phyloP scores from a whole-genome alignment of 2,113 vertebrate species.

The Phylloscopus trochilus region DNA sequence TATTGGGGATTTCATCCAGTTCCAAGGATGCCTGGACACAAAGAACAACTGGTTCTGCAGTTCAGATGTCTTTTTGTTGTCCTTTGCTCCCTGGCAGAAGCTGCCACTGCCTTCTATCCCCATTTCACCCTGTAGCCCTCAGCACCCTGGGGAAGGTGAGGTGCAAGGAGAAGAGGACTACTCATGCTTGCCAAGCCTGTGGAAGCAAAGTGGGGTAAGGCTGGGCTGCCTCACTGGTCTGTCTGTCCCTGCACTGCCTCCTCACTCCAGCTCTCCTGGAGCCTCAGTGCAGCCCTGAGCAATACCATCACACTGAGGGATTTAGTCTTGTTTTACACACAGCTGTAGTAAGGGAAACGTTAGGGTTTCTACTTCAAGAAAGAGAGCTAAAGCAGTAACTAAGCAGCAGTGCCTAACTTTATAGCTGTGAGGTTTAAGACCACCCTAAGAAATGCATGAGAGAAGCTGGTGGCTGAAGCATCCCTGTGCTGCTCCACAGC shows the following conservation, averaged over 20 bases:
- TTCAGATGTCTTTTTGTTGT: neutral
- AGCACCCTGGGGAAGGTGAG: neutral
- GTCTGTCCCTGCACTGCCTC: neutral
- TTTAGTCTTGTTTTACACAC: neutral
- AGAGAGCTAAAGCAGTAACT: neutral
- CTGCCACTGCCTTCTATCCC: neutral
- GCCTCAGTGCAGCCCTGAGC: neutral
- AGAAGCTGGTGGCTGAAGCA: neutral
- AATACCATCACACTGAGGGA: neutral
- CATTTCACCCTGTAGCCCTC: neutral
- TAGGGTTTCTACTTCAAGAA: neutral
- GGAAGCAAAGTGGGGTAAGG: neutral
- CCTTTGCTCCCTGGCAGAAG: neutral
- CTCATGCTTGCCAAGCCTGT: neutral
- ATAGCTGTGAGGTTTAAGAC: neutral
- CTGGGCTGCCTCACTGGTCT: neutral
- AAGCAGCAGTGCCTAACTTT: neutral
- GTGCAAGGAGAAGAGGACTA: neutral
- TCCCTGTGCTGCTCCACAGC: fast-evolving
- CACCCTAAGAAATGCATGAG: neutral
- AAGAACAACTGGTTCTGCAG: neutral
- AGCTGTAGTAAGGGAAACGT: neutral
- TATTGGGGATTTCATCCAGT: neutral
- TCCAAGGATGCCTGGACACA: neutral
- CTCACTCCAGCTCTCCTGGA: neutral